Base-by-base conservation (phyloP, 2,797 vertebrate genomes). In the Graptemys geographica region DNA sequence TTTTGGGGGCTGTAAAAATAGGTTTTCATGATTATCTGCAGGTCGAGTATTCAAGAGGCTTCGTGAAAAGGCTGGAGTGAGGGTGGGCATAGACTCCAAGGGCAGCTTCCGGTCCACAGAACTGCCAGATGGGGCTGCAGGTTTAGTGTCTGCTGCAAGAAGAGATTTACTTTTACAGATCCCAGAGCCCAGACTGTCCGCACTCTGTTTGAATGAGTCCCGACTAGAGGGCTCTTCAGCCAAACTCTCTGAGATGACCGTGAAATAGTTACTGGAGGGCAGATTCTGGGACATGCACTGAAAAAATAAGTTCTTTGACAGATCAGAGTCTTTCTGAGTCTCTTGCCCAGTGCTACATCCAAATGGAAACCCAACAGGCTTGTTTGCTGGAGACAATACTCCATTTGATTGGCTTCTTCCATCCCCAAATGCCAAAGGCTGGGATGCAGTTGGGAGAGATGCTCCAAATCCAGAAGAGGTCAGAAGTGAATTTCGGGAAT, bases 221-320 rank as follows among this genome's bases (percentile, higher is more conserved):
- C 97, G 98, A 94, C 97, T 99, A 41, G 98, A 98, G n/a, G 98
- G 97, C 86, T 99, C 99, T 96, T 99, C 99, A 90, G 93, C 98
- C 92, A 99, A 97, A 97, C 98, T 99, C 97, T 99, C 99, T 28
- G 99, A 99, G 98, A 99, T 98, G 10, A 99, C 97, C 0, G 98
- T 99, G 96, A 99, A 99, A 97, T 99, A 99, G 98, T 99, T 99
- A 97, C 98, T 99, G 97, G 99, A 99, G 87, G 99, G 97, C 96
- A 99, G 98, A 94, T 98, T 98, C 98, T 99, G 99, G 87, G 99
- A 99, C 99, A 99, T 99, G 97, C 99, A 99, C 90, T 99, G 99
- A 98, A 99, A 99, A 99, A 99, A 99, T 94, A 99, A 98, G 98
- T 99, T 99, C 98, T 99, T 99, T 59, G 99, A 99, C 16, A 98